Conservation (phyloP, 2,113 vertebrate genomes). For the Tachysurus fulvidraco region DNA sequence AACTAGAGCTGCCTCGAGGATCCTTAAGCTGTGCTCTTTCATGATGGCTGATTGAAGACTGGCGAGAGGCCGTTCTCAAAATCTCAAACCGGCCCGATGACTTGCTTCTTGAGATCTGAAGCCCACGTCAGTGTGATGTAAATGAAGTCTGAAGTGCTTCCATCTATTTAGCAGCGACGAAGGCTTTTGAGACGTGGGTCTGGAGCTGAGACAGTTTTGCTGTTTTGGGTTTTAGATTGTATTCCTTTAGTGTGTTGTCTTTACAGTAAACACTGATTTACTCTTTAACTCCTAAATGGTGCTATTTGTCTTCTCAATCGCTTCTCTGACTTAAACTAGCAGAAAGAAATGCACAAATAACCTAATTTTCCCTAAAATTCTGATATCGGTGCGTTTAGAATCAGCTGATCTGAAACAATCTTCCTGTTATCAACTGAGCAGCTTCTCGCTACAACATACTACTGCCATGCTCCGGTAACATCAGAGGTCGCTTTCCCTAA, state of each 20-base stretch:
- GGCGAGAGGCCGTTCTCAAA: constrained; percentile 67
- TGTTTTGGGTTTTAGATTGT: constrained; percentile 54
- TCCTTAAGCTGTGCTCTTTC: constrained; percentile 77
- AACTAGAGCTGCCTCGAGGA: constrained; percentile 76
- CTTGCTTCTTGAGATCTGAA: constrained; percentile 72
- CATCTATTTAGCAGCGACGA: constrained; percentile 72
- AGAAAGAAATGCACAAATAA: not conserved
- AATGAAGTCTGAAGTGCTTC: constrained; percentile 80
- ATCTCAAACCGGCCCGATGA: constrained; percentile 66
- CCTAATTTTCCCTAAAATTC: not conserved
- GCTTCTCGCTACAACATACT: not conserved
- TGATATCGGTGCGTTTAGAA: not conserved
- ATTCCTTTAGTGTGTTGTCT: constrained; percentile 39
- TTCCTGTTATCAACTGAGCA: not conserved
- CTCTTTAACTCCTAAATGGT: not conserved
- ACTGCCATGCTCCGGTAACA: not conserved
- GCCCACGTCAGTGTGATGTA: constrained; percentile 80
- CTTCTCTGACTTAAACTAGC: not conserved
- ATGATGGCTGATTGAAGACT: constrained; percentile 79
- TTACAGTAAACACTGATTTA: not conserved
- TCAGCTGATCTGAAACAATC: not conserved
- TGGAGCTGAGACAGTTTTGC: constrained; percentile 54
- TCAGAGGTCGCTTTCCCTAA: not conserved
- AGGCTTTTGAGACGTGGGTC: constrained; percentile 69
- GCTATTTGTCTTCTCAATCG: not conserved